Conservation (phyloP, 2,113 vertebrate genomes). For the Bufo gargarizans region DNA sequence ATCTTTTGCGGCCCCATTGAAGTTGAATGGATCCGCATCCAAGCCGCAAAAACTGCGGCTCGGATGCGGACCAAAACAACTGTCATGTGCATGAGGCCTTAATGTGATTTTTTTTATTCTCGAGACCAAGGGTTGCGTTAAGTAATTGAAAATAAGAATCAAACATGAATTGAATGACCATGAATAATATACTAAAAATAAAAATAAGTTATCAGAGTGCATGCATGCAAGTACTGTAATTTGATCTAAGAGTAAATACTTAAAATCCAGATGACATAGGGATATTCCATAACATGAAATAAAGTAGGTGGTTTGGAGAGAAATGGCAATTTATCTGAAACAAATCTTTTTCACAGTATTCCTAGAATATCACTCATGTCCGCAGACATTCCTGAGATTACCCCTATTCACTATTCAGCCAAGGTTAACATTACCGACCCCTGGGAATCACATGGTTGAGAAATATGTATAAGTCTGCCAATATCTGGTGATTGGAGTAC, state of each 20-base stretch:
- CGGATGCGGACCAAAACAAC: too few species aligned
- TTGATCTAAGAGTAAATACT: background rate
- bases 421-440: slow-evolving; percentile 48
- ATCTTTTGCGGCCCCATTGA: too few species aligned
- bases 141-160: background rate
- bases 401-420: slow-evolving; percentile 37
- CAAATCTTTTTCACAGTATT: slow-evolving; percentile 26
- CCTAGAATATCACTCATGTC: slow-evolving; percentile 46
- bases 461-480: slow-evolving; percentile 55
- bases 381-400: slow-evolving; percentile 44
- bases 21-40: too few species aligned
- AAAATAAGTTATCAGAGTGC: background rate
- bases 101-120: too few species aligned
- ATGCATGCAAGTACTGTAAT: background rate
- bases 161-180: background rate
- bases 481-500: slow-evolving; percentile 54
- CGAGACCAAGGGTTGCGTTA: background rate
- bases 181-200: background rate
- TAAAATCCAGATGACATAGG: background rate
- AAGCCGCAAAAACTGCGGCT: too few species aligned
- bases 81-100: too few species aligned
- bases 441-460: slow-evolving; percentile 54
- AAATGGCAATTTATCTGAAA: slow-evolving; percentile 29
- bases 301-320: slow-evolving; percentile 10
- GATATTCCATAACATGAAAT: slow-evolving; percentile 11